Base-by-base conservation (phyloP, 2,888 invertebrate genomes). In the Neoitamus cyanurus region DNA sequence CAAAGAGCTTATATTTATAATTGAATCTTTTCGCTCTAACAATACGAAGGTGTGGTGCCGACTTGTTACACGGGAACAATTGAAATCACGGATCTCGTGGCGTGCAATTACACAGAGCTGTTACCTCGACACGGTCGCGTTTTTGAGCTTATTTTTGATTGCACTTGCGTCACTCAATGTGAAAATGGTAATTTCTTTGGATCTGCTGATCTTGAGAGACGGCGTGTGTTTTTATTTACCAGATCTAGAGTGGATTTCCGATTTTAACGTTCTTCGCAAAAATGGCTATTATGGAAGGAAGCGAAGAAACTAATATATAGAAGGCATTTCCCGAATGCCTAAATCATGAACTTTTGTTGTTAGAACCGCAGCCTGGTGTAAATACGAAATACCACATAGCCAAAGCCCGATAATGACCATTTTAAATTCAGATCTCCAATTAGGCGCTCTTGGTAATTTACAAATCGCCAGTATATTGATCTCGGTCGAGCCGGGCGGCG, bases 91-190 rank as follows among this genome's bases (percentile, higher is more conserved):
- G 58, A 46, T 78, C 77, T 42, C 30, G 25, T 46, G 48, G 78
- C 78, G 25, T 80, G 78, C 78, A 58, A 80, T 80, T 80, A 80
- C 4, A 58, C 78, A 2, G 58, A 58, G 58, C 58, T 80, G 78
- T 80, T 80, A 80, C 78, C 58, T 80, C 78, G 78, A 80, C 78
- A 80, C 58, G 78, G 15, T 58, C 78, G 58, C 20, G 36, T 31
- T 58, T 37, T 36, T 15, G 34, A 20, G 25, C 34, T 80, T 20
- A 48, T 80, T 80, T 80, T 34, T 15, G 58, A 30, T 77, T 80
- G 58, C 48, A 80, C 34, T 80, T 80, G 31, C 78, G 78, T 80
- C 78, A 80, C 46, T 25, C 31, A 80, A 75, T 75, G 78, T 31
- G 78, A 30, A 80, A 58, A 80, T 31, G 31, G 58, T 58, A 34